phyloP scores from a whole-genome alignment of 2,888 invertebrate species.

The Idaea biselata region DNA sequence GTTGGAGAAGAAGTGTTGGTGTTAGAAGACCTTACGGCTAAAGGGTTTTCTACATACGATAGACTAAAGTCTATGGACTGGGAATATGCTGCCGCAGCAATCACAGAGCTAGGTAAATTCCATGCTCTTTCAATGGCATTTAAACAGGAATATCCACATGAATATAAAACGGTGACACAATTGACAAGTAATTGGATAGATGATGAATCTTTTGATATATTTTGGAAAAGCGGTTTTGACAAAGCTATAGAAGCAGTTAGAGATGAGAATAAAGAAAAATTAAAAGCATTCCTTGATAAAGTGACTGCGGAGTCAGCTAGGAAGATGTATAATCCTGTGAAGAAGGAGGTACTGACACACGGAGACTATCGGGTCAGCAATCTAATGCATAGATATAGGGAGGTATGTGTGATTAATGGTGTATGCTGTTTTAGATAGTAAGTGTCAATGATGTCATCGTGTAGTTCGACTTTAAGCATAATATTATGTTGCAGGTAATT shows the following conservation, averaged over 20 bases:
- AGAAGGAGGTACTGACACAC: background rate
- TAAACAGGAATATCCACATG: slow-evolving; percentile 42
- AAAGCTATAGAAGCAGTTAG: slow-evolving; percentile 19
- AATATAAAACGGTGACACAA: slow-evolving; percentile 20
- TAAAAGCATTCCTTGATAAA: background rate
- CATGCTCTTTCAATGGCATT: slow-evolving; percentile 57
- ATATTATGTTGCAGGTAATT: too few species aligned
- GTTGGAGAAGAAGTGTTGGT: slow-evolving; percentile 42
- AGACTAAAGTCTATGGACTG: slow-evolving; percentile 41
- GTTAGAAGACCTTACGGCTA: slow-evolving; percentile 43
- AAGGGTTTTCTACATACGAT: slow-evolving; percentile 38
- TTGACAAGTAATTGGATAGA: slow-evolving; percentile 15
- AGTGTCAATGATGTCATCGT: too few species aligned
- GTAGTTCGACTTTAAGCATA: too few species aligned
- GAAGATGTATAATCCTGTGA: background rate
- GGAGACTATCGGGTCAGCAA: slow-evolving; percentile 1
- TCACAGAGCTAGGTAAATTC: slow-evolving; percentile 44
- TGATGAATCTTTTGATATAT: slow-evolving; percentile 3
- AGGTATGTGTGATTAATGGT: background rate
- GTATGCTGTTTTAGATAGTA: too few species aligned
- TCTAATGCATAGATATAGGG: background rate
- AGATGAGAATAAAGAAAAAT: slow-evolving; percentile 8
- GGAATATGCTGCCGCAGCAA: slow-evolving; percentile 39
- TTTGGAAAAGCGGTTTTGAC: slow-evolving; percentile 4
- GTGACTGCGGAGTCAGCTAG: background rate